Base-by-base conservation (phyloP, 1,140 invertebrate species). In the Hypsibius dujardini region DNA sequence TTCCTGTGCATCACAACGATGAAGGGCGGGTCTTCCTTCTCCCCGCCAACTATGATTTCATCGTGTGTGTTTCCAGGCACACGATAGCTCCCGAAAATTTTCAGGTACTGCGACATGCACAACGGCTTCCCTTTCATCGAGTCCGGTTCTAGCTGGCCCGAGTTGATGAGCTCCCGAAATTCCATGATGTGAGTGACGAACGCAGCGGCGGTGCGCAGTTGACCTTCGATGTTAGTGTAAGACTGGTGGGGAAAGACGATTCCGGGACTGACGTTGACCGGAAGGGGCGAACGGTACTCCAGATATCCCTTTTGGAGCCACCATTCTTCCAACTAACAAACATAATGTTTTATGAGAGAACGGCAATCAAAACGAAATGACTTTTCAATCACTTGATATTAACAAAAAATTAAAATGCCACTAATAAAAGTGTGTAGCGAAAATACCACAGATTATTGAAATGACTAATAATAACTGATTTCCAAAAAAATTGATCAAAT, bases 41-140 rank as follows among this genome's bases (percentile, higher is more conserved):
- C 86, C 7, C 85, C 81, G 73, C 76, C 77, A 72, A 76, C 78
- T 2, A 74, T 75, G 46, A 90, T 76, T 59, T 80, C 77, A 78
- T 94, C 91, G 50, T 80, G 76, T 71, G 82, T 83, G 47, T 79
- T 75, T 2, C 82, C 81, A 3, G 91, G 92, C 72, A 89, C 85
- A 70, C 91, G 83, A 79, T 88, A 90, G 1, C 89, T 91, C 7
- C 88, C 88, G 76, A 92, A 86, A 70, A 95, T 85, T 79, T 89
- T 87, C 71, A 86, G 86, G 78, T 93, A 94, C 76, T 94, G 92
- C 62, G 84, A 82, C 88, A 94, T 95, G 77, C 93, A 90, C 69
- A 94, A 78, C 1, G 87, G 86, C 74, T 83, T 83, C 75, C 87
- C 86, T 1, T 89, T 89, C 82, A 88, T 85, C 79, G 84, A 87